A percentile compares a stretch with the other conserved stretches of the same genome.
These are phyloP conservation scores for Threskiornis aethiopicus DNA, from an alignment of 2,797 vertebrate genomes.

Conservation along the genomic window DNA sequence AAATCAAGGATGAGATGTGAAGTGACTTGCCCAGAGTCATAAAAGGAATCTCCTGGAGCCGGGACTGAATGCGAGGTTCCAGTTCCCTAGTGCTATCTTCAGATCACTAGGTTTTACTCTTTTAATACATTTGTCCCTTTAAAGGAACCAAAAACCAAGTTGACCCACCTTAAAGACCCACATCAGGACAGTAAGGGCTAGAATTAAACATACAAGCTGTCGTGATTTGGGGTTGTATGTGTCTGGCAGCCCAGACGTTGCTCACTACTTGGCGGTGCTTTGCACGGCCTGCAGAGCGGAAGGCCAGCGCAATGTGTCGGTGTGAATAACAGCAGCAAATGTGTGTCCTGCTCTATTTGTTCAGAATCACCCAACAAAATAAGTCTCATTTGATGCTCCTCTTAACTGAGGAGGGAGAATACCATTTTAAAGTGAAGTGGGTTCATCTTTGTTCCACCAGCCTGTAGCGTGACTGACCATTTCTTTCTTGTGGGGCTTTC, in stretches of 20 bases:
- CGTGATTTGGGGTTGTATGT: constrained; percentile 25
- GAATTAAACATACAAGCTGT: constrained; percentile 59
- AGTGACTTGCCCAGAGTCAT: not conserved
- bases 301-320: not conserved
- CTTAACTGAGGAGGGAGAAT: not conserved
- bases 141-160: not conserved
- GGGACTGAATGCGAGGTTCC: not conserved
- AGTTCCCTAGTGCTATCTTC: not conserved
- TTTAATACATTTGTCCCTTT: not conserved
- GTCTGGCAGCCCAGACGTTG: not conserved
- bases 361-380: not conserved
- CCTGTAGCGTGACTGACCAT: constrained; percentile 11
- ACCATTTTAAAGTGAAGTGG: not conserved
- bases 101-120: not conserved
- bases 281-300: not conserved
- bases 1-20: not conserved
- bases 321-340: not conserved
- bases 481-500: constrained; percentile 25
- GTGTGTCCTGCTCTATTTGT: constrained; percentile 17
- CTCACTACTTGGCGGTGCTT: not conserved
- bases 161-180: constrained; percentile 22
- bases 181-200: constrained; percentile 66
- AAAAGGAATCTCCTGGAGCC: not conserved
- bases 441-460: constrained; percentile 35
- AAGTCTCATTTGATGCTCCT: not conserved